Base-by-base conservation (phyloP, 2,888 invertebrate species). In the Bugulina stolonifera region DNA sequence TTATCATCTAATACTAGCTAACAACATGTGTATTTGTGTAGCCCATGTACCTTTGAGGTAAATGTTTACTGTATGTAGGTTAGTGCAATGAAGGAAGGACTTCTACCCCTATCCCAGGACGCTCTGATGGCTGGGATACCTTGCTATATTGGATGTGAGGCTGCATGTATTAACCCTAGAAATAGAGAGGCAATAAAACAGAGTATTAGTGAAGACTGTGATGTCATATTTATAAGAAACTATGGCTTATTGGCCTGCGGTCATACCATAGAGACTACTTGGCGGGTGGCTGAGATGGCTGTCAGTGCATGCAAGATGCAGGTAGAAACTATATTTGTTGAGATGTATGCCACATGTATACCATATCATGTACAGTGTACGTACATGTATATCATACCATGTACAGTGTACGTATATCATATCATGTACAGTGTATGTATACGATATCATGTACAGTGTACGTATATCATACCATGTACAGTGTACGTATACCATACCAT, bases 241-340 rank as follows among this genome's bases (percentile, higher is more conserved):
- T 90, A 92, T 81, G 93, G 95, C 75, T 93, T 94, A 32, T 89
- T 97, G 54, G 93, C 95, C 84, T 94, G 96, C 86, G 97, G 97
- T 43, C 92, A 92, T 81, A 93, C 94, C 1, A 90, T 98, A 72
- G 99, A 99, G 86, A 98, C 99, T 86, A 96, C 98, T 27, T 96
- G 94, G 84, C 91, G 88, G 86, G 90, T 91, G 81, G 91, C 92
- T 76, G 89, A 77, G 69, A 91, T 93, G 84, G 89, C 90, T 79
- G 91, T 93, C 76, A 87, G 89, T 73, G 93, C 94, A 27, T 93
- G 93, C 84, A 93, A 94, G 85, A 90, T 92, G 73, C 98, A 99
- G 88, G 89, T 95, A 78, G 58, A 73, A n/a, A n/a, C n/a, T n/a
- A n/a, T n/a, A n/a, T n/a, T n/a, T n/a, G n/a, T n/a, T n/a, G n/a